A percentile compares a stretch with the other conserved stretches of the same genome.
phyloP scores from a whole-genome alignment of 2,888 invertebrate genomes.

The Eugnorisma glareosa region DNA sequence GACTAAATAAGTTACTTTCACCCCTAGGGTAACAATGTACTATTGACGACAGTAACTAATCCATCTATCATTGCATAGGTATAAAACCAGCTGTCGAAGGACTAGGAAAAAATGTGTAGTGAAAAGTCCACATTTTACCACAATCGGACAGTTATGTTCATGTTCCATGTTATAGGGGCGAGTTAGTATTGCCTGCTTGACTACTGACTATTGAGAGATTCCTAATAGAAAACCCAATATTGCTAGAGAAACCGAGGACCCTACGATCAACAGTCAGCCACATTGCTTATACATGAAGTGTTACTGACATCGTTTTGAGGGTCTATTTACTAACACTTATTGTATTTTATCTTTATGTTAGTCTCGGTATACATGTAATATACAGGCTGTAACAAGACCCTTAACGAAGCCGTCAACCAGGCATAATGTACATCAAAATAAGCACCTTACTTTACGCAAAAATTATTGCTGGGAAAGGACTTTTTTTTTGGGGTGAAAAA shows the following conservation, averaged over 20 bases:
- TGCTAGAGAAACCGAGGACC: neutral
- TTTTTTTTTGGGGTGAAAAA: no score
- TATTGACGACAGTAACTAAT: neutral
- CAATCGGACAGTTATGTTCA: neutral
- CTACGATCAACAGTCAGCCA: neutral
- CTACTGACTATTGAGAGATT: neutral
- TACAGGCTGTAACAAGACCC: no score
- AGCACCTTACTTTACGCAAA: no score
- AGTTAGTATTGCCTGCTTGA: neutral
- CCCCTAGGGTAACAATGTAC: no score
- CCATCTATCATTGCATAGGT: neutral
- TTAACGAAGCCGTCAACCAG: no score
- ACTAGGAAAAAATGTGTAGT: neutral
- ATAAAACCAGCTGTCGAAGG: neutral
- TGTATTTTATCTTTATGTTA: no score
- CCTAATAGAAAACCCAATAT: neutral
- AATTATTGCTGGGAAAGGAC: no score
- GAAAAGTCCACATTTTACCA: neutral
- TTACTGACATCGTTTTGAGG: no score
- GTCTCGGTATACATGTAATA: no score
- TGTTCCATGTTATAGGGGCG: neutral
- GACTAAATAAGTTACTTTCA: no score
- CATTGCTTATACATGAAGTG: neutral
- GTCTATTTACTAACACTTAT: no score
- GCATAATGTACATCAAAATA: no score